These are phyloP conservation scores for Ptychadena robeensis DNA, from an alignment of 2,797 vertebrate species.

Conservation along the genomic window DNA sequence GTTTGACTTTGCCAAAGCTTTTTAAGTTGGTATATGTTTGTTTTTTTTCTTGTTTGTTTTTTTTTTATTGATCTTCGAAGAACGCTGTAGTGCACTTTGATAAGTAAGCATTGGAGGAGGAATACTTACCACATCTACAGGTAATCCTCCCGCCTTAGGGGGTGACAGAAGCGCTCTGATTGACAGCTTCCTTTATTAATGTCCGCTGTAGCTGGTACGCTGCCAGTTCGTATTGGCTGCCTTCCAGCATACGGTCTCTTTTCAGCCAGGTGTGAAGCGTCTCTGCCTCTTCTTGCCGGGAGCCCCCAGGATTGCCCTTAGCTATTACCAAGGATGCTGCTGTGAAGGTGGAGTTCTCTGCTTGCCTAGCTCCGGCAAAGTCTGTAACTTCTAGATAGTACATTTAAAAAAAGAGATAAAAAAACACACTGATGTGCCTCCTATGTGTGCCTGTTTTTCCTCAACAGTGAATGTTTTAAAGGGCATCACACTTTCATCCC, in stretches of 20 bases:
- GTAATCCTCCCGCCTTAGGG: slow-evolving; percentile 55
- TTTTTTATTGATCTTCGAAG: slow-evolving; percentile 14
- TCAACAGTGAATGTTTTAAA: not conserved
- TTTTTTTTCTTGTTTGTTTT: not conserved
- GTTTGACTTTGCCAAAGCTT: not conserved
- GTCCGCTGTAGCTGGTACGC: slow-evolving; percentile 80
- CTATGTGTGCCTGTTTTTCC: not conserved
- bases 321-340: slow-evolving; percentile 71
- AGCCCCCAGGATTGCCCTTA: slow-evolving; percentile 78
- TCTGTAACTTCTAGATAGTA: not conserved
- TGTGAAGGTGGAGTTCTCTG: slow-evolving; percentile 48
- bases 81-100: slow-evolving; percentile 3
- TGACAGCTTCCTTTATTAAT: slow-evolving; percentile 81
- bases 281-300: slow-evolving; percentile 82
- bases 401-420: too few species aligned
- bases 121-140: slow-evolving; percentile 30
- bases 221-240: slow-evolving; percentile 80
- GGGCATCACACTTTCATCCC: not conserved
- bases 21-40: too few species aligned
- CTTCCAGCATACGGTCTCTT: slow-evolving; percentile 79
- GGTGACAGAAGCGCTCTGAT: slow-evolving; percentile 59
- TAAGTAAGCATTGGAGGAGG: not conserved
- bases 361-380: slow-evolving; percentile 16
- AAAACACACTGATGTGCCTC: not conserved
- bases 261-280: slow-evolving; percentile 82